A percentile compares a stretch with the other conserved stretches of the same genome.
Conservation (phyloP, 2,888 invertebrate genomes). For the Tenthredo distinguenda region DNA sequence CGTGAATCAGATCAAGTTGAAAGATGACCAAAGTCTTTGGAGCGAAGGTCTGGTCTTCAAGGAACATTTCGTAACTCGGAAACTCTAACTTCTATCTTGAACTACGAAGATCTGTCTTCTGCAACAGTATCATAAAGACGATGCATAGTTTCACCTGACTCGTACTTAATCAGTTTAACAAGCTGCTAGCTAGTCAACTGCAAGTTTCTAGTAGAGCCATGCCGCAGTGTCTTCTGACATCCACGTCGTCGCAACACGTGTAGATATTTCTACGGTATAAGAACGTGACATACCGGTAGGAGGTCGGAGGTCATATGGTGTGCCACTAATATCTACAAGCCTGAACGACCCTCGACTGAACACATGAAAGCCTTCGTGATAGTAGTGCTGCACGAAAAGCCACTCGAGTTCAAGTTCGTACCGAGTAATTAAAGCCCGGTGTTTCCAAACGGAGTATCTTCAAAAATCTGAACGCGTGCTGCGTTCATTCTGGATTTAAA, state of each 20-base stretch:
- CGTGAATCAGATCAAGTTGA: neutral
- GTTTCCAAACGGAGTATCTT: slow-evolving; percentile 6
- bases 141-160: slow-evolving; percentile 11
- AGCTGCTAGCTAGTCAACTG: slow-evolving; percentile 24
- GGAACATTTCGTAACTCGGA: neutral
- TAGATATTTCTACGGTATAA: slow-evolving; percentile 27
- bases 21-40: neutral
- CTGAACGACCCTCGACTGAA: neutral
- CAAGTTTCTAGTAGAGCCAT: slow-evolving; percentile 22
- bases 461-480: neutral
- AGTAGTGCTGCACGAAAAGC: neutral
- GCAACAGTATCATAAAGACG: neutral
- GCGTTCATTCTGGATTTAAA: neutral
- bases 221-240: neutral
- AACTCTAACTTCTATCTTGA: neutral
- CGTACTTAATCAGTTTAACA: slow-evolving; percentile 31
- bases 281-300: slow-evolving; percentile 22
- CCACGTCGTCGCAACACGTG: slow-evolving; percentile 12
- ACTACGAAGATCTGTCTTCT: neutral
- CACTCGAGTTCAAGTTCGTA: slow-evolving; percentile 33
- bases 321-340: slow-evolving; percentile 7
- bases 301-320: slow-evolving; percentile 29
- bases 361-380: neutral
- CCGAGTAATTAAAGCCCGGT: neutral
- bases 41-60: neutral